A percentile compares a stretch with the other conserved stretches of the same genome.
phyloP scores from a whole-genome alignment of 2,888 invertebrate genomes.

The Poecilobothrus nobilitatus region DNA sequence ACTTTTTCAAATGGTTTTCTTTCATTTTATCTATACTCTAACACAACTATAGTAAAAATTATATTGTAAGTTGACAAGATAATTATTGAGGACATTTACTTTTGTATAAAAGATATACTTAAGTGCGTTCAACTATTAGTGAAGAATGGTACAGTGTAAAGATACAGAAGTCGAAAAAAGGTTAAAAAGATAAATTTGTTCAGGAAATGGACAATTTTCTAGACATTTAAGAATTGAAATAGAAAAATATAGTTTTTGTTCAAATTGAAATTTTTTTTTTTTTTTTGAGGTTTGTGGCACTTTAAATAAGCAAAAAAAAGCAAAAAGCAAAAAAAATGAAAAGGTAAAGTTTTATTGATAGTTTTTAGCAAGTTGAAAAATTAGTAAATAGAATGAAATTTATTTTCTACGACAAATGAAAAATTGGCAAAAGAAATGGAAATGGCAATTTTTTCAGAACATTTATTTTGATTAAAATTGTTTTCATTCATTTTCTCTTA shows the following conservation, averaged over 20 bases:
- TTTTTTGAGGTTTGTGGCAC: too few species aligned
- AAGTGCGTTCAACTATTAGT: too few species aligned
- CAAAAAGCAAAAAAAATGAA: neutral
- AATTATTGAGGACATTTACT: neutral
- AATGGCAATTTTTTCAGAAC: too few species aligned
- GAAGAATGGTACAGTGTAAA: neutral
- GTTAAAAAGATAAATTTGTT: neutral
- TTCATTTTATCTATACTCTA: neutral
- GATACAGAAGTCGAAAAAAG: neutral
- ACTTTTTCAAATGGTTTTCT: neutral
- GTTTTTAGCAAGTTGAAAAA: neutral
- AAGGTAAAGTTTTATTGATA: neutral
- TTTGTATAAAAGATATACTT: neutral
- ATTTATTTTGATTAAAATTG: neutral
- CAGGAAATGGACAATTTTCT: constrained; percentile 1
- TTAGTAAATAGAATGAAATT: neutral
- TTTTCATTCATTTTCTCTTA: too few species aligned
- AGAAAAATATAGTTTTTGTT: neutral
- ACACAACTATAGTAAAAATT: neutral
- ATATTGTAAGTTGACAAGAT: neutral
- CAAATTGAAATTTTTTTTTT: neutral
- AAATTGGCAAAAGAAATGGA: too few species aligned
- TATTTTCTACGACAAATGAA: too few species aligned
- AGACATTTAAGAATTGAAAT: neutral
- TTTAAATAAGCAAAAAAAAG: too few species aligned